Base-by-base conservation (phyloP, 2,113 vertebrate species). In the Xenopus tropicalis region DNA sequence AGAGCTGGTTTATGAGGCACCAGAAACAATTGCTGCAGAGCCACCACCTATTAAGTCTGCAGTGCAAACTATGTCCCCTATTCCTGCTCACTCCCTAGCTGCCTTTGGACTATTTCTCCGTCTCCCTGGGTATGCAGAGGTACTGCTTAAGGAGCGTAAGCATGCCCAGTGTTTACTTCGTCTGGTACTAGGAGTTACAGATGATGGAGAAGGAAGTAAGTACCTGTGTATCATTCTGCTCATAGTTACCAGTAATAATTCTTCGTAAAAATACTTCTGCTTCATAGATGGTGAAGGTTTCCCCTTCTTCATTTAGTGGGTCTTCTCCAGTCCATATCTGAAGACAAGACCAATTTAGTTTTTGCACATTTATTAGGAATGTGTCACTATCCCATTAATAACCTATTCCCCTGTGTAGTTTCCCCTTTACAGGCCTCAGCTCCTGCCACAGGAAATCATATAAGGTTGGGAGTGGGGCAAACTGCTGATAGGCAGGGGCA, bases 161-260 rank as follows among this genome's bases (percentile, higher is more conserved):
- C 97, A 98, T 56, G 97, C 97, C 67, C 97, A 99, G 85, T 98
- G 97, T 82, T 92, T 99, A 80, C 94, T 99, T 81, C 91, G 97
- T 72, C 89, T 99, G 84, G 97, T 99, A 75, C 90, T 99, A 81
- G 97, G 97, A 37, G 97, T 99, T 82, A 98, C 97, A 11, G 97
- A 99, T 70, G 97, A 99, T 80, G 97, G 97, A 77, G 97, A 99
- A 87, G 97, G 97, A 89, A 98, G 97, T 99, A 90, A 95, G 97
- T 98, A 65, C 76, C 82, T 79, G 78, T 80, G 22, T 83, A 74
- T 61, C 79, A 62, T 64, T 63, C 43, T 10, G 17, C 69, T 13
- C 29, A 23, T 1, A 12, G 3, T 14, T 44, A 57, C 16, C 1
- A 4, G 10, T 37, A 37, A 2, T 8, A 37, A n/a, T n/a, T n/a